A percentile compares a stretch with the other conserved stretches of the same genome.
phyloP scores from a whole-genome alignment of 2,113 vertebrate genomes.

The Rhabdornis inornatus region DNA sequence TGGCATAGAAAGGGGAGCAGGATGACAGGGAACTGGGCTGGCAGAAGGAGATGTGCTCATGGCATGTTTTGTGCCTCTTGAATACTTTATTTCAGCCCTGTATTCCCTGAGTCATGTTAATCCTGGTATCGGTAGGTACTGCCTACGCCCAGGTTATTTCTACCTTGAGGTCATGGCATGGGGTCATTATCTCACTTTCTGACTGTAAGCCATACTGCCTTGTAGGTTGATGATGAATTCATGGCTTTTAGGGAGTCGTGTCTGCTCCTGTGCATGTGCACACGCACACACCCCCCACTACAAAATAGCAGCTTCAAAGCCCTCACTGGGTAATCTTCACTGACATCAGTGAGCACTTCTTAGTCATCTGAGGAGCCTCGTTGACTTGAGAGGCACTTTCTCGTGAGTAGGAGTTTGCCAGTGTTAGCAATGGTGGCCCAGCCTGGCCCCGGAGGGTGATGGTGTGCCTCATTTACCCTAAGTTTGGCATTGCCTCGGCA shows the following conservation, averaged over 20 bases:
- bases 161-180: neutral
- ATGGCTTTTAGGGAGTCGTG: neutral
- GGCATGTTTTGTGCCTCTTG: neutral
- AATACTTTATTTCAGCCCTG: neutral
- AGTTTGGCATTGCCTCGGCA: neutral
- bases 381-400: conserved; percentile 9
- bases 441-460: neutral
- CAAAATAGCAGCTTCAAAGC: neutral
- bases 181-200: neutral
- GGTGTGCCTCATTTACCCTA: neutral
- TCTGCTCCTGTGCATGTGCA: neutral
- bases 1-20: neutral
- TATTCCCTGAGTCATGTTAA: neutral
- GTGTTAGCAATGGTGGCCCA: neutral
- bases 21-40: neutral
- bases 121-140: neutral
- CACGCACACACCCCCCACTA: neutral
- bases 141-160: neutral
- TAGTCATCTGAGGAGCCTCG: neutral
- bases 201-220: neutral
- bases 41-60: neutral
- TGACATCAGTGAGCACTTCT: conserved; percentile 5
- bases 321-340: neutral
- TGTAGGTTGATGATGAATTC: neutral
- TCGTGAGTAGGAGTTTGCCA: neutral